phyloP scores from a whole-genome alignment of 2,888 invertebrate species.

The Germaria angustata region DNA sequence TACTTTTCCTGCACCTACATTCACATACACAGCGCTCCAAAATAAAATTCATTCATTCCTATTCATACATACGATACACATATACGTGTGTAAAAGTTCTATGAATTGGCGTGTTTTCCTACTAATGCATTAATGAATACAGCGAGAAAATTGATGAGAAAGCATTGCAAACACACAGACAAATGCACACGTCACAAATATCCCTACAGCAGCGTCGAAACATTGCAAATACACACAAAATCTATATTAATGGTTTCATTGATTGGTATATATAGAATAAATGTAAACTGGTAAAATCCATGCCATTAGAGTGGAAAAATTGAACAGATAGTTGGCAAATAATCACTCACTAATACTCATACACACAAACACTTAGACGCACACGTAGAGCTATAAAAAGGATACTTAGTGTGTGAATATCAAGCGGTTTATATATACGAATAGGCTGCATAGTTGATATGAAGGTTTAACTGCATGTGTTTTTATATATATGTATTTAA shows the following conservation, averaged over 20 bases:
- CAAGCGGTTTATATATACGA: constrained; percentile 5
- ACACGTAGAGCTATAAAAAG: neutral
- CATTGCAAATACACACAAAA: constrained; percentile 31
- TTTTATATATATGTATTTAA: constrained; percentile 4
- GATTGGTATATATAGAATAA: constrained; percentile 21
- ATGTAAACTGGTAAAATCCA: constrained; percentile 23
- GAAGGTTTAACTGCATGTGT: neutral
- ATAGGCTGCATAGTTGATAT: neutral
- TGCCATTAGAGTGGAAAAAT: constrained; percentile 29
- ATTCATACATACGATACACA: neutral
- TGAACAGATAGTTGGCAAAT: constrained; percentile 52
- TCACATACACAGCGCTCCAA: neutral
- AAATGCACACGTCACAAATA: neutral
- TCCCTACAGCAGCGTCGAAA: neutral
- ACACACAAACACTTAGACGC: neutral
- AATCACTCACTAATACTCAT: constrained; percentile 12
- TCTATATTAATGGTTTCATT: constrained; percentile 53
- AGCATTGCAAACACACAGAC: constrained; percentile 28
- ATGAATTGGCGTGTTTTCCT: constrained; percentile 44
- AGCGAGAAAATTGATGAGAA: constrained; percentile 59
- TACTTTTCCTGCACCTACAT: neutral
- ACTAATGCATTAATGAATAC: constrained; percentile 62
- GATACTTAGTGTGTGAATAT: constrained; percentile 1
- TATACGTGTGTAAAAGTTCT: no score
- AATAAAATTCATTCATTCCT: neutral